Conservation (phyloP, 2,797 vertebrate genomes). For the Channa striata region DNA sequence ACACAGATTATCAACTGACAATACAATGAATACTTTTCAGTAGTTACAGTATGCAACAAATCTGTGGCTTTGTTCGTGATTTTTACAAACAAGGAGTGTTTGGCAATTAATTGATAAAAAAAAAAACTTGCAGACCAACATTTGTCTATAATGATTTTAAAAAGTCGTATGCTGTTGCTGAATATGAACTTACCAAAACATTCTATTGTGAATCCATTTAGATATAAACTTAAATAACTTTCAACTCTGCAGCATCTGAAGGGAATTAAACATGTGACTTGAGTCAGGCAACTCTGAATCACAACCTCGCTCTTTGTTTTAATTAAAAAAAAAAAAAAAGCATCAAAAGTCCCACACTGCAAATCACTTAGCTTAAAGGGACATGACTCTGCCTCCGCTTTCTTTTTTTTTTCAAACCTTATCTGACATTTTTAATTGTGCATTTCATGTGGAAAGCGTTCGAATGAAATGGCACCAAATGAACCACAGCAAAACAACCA, state of each 20-base stretch:
- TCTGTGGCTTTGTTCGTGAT: too few species aligned
- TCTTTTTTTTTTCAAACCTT: conserved; percentile 41
- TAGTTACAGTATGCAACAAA: not conserved
- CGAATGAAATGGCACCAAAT: conserved; percentile 70
- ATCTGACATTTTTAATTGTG: conserved; percentile 55
- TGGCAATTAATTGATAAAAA: not conserved
- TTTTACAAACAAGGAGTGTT: too few species aligned
- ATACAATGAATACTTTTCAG: not conserved
- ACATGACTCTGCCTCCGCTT: conserved; percentile 49
- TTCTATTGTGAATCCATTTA: not conserved
- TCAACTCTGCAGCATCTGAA: conserved; percentile 15
- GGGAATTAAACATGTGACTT: not conserved
- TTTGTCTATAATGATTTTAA: not conserved
- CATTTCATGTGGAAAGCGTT: conserved; percentile 60
- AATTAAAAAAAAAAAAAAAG: conserved; percentile 11
- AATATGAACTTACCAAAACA: not conserved
- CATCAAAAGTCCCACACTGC: conserved; percentile 60
- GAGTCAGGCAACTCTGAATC: conserved; percentile 65
- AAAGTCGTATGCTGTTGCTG: not conserved
- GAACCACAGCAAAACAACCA: conserved; percentile 27
- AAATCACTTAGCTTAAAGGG: conserved; percentile 47
- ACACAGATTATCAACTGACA: not conserved
- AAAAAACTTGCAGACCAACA: not conserved
- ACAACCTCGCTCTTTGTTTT: conserved; percentile 57
- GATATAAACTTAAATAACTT: not conserved